Evolutionary conservation across 2,797 vertebrate species (phyloP).

Genomic region (Lacerta bilineata): DNA sequence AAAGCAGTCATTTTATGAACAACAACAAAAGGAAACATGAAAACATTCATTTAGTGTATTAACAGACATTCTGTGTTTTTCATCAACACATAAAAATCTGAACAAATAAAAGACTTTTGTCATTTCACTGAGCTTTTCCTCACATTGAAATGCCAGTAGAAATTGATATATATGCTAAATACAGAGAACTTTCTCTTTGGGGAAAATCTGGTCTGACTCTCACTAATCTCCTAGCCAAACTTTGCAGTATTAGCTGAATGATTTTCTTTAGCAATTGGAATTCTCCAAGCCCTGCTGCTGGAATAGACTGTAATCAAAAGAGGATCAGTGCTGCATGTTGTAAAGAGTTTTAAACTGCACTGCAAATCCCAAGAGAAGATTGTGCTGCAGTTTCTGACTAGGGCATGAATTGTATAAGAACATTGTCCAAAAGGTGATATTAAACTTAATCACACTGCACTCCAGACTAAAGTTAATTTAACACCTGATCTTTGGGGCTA

Average conservation of each 20-base stretch:
- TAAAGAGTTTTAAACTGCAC: constrained; percentile 40
- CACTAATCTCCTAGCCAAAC: constrained; percentile 20
- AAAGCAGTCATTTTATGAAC: background rate
- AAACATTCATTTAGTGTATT: background rate
- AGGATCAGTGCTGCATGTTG: constrained; percentile 37
- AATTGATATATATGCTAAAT: constrained; percentile 17
- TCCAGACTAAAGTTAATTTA: constrained; percentile 27
- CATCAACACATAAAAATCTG: background rate
- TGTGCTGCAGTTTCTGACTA: background rate
- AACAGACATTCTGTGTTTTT: background rate
- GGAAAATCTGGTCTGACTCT: constrained; percentile 16
- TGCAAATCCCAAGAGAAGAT: constrained; percentile 24
- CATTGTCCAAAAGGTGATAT: constrained; percentile 34
- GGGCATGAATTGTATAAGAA: constrained; percentile 43
- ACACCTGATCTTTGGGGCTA: background rate
- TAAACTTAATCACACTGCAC: constrained; percentile 50
- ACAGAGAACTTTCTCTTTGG: constrained; percentile 32
- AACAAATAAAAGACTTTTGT: background rate
- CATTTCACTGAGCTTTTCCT: background rate
- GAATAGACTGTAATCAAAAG: constrained; percentile 52
- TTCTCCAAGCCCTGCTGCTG: constrained; percentile 35
- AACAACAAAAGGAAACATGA: background rate
- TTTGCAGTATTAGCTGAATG: constrained; percentile 43
- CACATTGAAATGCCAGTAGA: background rate
- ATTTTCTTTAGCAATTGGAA: constrained; percentile 25